A percentile compares a stretch with the other conserved stretches of the same genome.
Evolutionary conservation across 2,888 invertebrate species (phyloP).

Genomic region (Erannis defoliaria): DNA sequence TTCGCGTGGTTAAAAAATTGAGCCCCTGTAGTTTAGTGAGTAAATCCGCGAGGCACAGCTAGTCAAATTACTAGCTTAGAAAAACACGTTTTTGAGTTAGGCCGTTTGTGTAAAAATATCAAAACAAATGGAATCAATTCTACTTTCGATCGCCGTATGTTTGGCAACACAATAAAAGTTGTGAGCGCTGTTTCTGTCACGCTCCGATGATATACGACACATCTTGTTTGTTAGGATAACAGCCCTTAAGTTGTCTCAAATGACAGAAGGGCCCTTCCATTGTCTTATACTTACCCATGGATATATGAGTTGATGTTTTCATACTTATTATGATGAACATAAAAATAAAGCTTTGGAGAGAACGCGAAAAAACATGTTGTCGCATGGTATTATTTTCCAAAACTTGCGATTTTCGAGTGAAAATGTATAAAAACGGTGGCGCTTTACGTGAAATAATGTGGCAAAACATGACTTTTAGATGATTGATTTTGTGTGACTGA

Average conservation of each 20-base stretch:
- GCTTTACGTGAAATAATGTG: too few relatives aligned
- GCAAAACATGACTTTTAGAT: too few relatives aligned
- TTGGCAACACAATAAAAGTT: slow-evolving; percentile 59
- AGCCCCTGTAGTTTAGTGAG: too few relatives aligned
- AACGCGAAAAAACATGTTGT: too few relatives aligned
- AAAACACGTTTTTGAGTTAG: background rate
- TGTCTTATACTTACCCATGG: slow-evolving; percentile 3
- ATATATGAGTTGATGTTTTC: background rate
- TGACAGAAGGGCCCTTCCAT: slow-evolving; percentile 28
- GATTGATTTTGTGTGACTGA: too few relatives aligned
- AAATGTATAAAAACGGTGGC: too few relatives aligned
- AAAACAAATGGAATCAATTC: slow-evolving; percentile 40
- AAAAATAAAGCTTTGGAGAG: too few relatives aligned
- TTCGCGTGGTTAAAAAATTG: too few relatives aligned
- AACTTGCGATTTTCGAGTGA: too few relatives aligned
- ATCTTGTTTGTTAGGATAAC: slow-evolving; percentile 51
- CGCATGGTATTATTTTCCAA: too few relatives aligned
- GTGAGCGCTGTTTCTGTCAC: slow-evolving; percentile 50
- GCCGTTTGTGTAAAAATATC: background rate
- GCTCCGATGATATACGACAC: slow-evolving; percentile 59
- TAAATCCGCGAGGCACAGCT: too few relatives aligned
- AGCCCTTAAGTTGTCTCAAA: slow-evolving; percentile 46
- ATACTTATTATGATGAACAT: too few relatives aligned
- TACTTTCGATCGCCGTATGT: slow-evolving; percentile 33
- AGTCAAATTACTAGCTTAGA: background rate